phyloP scores from a whole-genome alignment of 2,113 vertebrate genomes.

The Brienomyrus brachyistius region DNA sequence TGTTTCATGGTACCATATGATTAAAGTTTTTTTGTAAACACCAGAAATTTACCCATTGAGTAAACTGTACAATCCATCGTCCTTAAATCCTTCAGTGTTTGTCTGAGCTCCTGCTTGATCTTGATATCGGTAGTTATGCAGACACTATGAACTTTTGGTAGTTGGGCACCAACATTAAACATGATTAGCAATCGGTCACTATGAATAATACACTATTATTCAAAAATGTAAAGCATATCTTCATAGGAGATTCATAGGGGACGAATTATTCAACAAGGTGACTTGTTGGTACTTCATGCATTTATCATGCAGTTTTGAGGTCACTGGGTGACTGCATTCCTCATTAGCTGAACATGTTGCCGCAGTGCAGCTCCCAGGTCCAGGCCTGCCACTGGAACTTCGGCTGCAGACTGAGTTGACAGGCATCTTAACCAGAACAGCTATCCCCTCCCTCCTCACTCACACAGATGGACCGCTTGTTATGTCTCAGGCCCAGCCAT shows the following conservation, averaged over 20 bases:
- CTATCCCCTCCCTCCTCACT: neutral
- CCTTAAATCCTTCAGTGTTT: too few species aligned
- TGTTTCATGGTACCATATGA: neutral
- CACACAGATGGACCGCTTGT: neutral
- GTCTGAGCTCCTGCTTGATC: neutral
- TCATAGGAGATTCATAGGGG: neutral
- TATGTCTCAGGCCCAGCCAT: neutral
- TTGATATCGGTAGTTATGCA: neutral
- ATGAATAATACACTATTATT: neutral
- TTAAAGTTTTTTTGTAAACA: neutral
- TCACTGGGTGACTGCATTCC: neutral
- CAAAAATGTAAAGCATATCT: neutral
- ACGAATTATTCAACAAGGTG: neutral
- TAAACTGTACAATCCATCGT: neutral
- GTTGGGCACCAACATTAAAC: neutral
- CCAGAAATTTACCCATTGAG: neutral
- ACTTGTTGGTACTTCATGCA: neutral
- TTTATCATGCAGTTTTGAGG: neutral
- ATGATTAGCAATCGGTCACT: neutral
- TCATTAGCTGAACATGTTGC: neutral
- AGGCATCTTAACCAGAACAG: neutral
- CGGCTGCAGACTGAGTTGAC: neutral
- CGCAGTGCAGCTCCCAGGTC: neutral
- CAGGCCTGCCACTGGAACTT: neutral
- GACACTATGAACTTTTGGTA: neutral